Evolutionary conservation across 2,888 invertebrate species (phyloP), one percentile per base, ranked within the genome.

Genomic region (Erebia palarica): DNA sequence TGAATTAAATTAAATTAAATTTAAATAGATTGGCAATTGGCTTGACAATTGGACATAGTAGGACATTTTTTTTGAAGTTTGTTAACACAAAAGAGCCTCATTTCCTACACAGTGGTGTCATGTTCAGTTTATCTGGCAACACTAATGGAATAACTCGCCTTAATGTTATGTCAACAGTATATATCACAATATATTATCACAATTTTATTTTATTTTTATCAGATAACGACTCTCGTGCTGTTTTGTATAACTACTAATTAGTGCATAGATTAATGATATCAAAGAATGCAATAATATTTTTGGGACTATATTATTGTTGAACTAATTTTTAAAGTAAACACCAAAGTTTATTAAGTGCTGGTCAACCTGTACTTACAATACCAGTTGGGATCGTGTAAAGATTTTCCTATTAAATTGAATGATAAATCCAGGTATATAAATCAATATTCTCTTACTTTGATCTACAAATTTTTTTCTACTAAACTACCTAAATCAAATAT

Each of bases 121-220:
- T 21, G 5, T 9, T 8, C 4, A 21, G 21, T 49, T 21, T 18
- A 21, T 73, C 73, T 76, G 75, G 75, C 75, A 76, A 71, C 71
- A 59, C 21, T 16, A 36, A 71, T 61, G 63, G 27, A 21, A 72
- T 73, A 78, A 81, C 77, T 82, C 78, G 78, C 78, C 78, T 77
- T 73, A 36, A 36, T 36, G 7, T 1, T 36, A 66, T 21, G 70
- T 75, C 74, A 75, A 76, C 79, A 78, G 82, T 84, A 84, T 83
- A 84, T 87, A 83, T 79, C 77, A 80, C 80, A 78, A 71, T 7
- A n/a, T n/a, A n/a, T 84, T 87, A 83, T 79, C 77, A 80, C 80
- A 78, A 71, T 7, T 36, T 36, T 36, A 36, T 36, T 7, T 73
- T 47, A 76, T 72, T 80, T 78, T 80, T 76, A 74, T 59, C 71